Evolutionary conservation across 2,797 vertebrate species (phyloP), one percentile per base, ranked within the genome.

Genomic region (Pelobates cultripes): DNA sequence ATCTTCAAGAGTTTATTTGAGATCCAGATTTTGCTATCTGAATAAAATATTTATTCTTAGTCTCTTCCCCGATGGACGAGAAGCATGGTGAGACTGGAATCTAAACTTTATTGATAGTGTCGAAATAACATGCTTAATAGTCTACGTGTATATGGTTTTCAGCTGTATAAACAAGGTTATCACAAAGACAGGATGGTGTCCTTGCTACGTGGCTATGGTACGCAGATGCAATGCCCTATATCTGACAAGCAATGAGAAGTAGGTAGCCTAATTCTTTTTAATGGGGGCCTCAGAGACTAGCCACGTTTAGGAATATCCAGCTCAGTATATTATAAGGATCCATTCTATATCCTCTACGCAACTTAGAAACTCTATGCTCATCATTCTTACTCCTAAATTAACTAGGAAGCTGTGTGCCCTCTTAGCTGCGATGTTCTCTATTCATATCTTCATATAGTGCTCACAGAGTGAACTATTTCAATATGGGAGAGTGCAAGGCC

Each of bases 1-100:
- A 90, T 87, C 90, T 91, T 89, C 89, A 90, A 90, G 87, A 90
- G 87, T 92, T 94, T 90, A 94, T 92, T 81, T 90, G 88, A 92
- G 87, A 90, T 88, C 88, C 87, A 89, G 85, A 91, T 91, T 68
- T 77, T 88, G 87, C 86, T 75, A 55, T 90, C 88, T 81, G 81
- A 76, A 77, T 87, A 41, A 92, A 88, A 89, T 83, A 86, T 82
- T 77, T 86, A 1, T 4, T 4, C 55, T 3, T 4, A 4, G 10
- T 15, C 87, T 42, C 63, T 82, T 86, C 63, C 86, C 88, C 70
- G 72, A 83, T 88, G 77, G 10, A 85, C 83, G 9, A 6, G 89
- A 85, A 86, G 83, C 53, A 88, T 61, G 86, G 83, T 86, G 84
- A 75, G 74, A 78, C 41, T 77, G 78, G 45, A 80, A 85, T 84